Conservation (phyloP, 2,888 invertebrate species). For the Tetragonisca angustula region DNA sequence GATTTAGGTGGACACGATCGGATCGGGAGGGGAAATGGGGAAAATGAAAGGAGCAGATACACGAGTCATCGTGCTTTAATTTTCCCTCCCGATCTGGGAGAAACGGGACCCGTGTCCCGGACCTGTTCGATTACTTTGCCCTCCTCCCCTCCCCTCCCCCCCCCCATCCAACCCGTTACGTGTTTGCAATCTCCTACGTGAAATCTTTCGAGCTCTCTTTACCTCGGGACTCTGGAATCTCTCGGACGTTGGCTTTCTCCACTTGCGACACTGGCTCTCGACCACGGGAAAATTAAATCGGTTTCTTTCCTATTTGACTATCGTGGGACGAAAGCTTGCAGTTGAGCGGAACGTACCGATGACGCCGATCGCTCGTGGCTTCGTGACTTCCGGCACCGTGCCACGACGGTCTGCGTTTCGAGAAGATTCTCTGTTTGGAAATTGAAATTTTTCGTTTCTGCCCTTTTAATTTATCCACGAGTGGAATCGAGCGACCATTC, state of each 20-base stretch:
- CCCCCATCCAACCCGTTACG: background rate
- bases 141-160: no score
- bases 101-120: background rate
- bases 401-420: no score
- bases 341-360: constrained; percentile 56
- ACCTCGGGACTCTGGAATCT: background rate
- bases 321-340: constrained; percentile 39
- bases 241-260: background rate
- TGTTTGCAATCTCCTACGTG: constrained; percentile 12
- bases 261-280: background rate
- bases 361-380: constrained; percentile 41
- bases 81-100: constrained; percentile 3
- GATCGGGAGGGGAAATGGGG: background rate
- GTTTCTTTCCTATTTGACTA: constrained; percentile 11
- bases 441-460: no score
- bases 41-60: background rate
- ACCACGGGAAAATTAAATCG: constrained; percentile 62
- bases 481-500: no score
- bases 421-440: no score
- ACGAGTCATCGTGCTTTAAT: constrained; percentile 25
- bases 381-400: constrained; percentile 1
- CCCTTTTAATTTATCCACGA: no score
- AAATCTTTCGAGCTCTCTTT: constrained; percentile 3
- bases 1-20: background rate
- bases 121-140: constrained; percentile 13